Conservation (phyloP, 2,888 invertebrate genomes). For the Ochropleura leucogaster region DNA sequence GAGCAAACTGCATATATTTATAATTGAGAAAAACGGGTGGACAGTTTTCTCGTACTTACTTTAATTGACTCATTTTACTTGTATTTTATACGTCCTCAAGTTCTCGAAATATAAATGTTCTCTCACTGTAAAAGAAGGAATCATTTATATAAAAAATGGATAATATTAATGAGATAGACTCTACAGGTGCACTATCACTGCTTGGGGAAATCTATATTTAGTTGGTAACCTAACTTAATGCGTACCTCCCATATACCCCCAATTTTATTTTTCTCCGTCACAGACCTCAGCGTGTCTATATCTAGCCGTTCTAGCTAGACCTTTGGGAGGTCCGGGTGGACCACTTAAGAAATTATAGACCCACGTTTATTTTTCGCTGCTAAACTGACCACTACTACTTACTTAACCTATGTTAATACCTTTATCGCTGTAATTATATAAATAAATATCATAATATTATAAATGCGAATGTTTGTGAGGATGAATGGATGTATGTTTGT, state of each 20-base stretch:
- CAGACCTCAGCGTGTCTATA: not conserved
- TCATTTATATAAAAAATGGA: not conserved
- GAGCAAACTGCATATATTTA: not conserved
- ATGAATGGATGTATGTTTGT: no score
- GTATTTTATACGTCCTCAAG: not conserved
- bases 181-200: not conserved
- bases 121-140: no score
- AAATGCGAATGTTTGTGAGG: no score
- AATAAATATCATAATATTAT: no score
- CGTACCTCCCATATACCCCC: not conserved
- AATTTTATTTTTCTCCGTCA: not conserved
- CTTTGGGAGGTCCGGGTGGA: not conserved
- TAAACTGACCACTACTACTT: not conserved
- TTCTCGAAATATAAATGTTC: not conserved
- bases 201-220: not conserved
- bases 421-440: not conserved
- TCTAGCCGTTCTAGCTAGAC: not conserved
- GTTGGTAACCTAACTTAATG: not conserved
- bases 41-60: not conserved
- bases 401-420: not conserved
- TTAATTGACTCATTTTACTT: constrained; percentile 21
- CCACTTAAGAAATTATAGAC: not conserved
- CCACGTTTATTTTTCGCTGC: not conserved
- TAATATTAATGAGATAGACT: not conserved
- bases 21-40: constrained; percentile 30